Percentiles rank a stretch among this genome's conserved stretches.
Conservation (phyloP, 2,113 vertebrate genomes). For the Rhabdomys dilectus region DNA sequence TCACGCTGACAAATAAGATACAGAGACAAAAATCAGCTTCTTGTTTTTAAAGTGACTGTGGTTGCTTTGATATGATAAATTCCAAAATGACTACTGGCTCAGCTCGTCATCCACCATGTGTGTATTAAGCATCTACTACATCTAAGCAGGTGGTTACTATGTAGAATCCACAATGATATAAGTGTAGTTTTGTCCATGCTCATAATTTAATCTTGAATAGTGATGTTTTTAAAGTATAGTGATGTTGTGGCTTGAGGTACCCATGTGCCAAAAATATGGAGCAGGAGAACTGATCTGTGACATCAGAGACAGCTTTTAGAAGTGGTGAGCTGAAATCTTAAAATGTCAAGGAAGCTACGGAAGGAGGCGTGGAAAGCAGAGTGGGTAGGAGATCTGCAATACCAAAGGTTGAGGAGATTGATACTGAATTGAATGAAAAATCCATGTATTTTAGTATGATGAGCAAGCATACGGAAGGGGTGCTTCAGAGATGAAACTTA, state of each 20-base stretch:
- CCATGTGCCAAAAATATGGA: not conserved
- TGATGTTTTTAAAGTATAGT: not conserved
- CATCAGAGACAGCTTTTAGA: conserved; percentile 9
- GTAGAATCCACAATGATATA: not conserved
- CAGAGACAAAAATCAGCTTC: not conserved
- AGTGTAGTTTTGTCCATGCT: not conserved
- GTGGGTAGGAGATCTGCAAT: not conserved
- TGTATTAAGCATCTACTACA: not conserved
- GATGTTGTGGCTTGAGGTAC: not conserved
- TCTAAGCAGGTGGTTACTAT: not conserved
- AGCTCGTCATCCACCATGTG: not conserved
- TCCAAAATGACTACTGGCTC: not conserved
- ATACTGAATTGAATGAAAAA: not conserved
- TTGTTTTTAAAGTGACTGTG: not conserved
- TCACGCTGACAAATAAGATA: not conserved
- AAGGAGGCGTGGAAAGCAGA: not conserved
- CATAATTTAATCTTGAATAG: not conserved
- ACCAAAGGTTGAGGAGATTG: not conserved
- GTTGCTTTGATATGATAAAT: conserved; percentile 8
- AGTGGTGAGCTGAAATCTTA: not conserved
- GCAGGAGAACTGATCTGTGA: not conserved
- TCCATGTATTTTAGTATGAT: not conserved
- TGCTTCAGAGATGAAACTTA: not conserved
- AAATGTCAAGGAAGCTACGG: not conserved
- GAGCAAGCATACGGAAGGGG: not conserved